Evolutionary conservation across 2,113 vertebrate species (phyloP).

Genomic region (Rynchops niger): DNA sequence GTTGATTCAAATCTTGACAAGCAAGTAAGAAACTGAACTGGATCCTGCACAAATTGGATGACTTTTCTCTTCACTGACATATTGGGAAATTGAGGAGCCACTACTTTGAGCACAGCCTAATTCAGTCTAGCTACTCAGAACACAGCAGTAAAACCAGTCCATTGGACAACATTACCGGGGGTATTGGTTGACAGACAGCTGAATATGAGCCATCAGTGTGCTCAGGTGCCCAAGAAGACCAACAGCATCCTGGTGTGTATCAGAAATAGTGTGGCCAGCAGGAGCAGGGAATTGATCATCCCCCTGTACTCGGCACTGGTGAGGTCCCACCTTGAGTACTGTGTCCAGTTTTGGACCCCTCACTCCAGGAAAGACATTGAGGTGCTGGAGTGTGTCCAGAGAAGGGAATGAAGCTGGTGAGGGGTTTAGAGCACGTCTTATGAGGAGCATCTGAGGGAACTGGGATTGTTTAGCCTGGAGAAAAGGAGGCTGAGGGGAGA

Average conservation of each 20-base stretch:
- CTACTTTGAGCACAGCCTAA: neutral
- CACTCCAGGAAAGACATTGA: neutral
- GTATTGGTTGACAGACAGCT: neutral
- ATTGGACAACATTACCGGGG: neutral
- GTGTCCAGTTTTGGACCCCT: neutral
- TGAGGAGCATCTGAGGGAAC: neutral
- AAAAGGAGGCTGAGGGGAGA: neutral
- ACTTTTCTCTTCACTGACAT: neutral
- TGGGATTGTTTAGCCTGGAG: neutral
- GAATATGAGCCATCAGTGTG: neutral
- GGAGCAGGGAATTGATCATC: fast-evolving
- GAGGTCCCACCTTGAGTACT: neutral
- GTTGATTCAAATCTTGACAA: neutral
- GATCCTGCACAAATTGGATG: neutral
- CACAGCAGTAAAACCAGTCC: neutral
- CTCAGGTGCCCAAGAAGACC: neutral
- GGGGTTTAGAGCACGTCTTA: neutral
- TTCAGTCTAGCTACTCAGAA: neutral
- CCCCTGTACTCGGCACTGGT: neutral
- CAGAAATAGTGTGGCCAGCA: neutral
- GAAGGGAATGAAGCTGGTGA: neutral
- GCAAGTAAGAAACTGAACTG: neutral
- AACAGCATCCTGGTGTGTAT: neutral
- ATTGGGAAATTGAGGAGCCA: neutral
- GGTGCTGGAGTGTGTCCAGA: neutral